A percentile compares a stretch with the other conserved stretches of the same genome.
Evolutionary conservation across 2,797 vertebrate species (phyloP).

Genomic region (Urocyon cinereoargenteus): DNA sequence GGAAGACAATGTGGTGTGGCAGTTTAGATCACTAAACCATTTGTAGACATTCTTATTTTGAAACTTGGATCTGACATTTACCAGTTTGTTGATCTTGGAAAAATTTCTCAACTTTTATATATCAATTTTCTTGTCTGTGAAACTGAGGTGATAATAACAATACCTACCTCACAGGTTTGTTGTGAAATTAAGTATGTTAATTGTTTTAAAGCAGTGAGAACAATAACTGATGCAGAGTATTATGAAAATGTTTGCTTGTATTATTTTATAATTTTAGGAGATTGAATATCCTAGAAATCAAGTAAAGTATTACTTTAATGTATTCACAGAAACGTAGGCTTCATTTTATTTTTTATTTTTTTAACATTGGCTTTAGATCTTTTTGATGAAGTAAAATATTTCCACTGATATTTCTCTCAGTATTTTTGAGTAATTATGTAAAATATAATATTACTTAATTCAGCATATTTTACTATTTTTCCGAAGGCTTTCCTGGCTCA

Average conservation of each 20-base stretch:
- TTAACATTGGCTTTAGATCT: not conserved
- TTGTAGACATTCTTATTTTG: not conserved
- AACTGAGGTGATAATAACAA: not conserved
- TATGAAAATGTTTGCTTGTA: not conserved
- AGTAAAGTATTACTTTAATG: not conserved
- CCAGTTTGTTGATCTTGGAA: not conserved
- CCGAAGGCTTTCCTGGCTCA: not conserved
- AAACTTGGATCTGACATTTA: not conserved
- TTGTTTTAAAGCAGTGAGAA: not conserved
- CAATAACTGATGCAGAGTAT: not conserved
- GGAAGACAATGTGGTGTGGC: not conserved
- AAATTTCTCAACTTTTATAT: not conserved
- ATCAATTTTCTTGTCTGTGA: not conserved
- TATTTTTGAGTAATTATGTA: slow-evolving; percentile 26
- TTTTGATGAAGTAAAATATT: not conserved
- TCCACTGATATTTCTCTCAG: not conserved
- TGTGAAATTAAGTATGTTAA: not conserved
- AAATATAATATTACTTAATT: not conserved
- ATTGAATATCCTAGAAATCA: not conserved
- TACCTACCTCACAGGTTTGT: not conserved
- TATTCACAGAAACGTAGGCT: not conserved
- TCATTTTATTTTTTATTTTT: not conserved
- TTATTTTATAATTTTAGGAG: not conserved
- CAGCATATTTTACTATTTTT: slow-evolving; percentile 20
- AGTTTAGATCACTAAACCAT: not conserved